Evolutionary conservation across 2,888 invertebrate species (phyloP), one percentile per base, ranked within the genome.

Genomic region (Apodemia mormo): DNA sequence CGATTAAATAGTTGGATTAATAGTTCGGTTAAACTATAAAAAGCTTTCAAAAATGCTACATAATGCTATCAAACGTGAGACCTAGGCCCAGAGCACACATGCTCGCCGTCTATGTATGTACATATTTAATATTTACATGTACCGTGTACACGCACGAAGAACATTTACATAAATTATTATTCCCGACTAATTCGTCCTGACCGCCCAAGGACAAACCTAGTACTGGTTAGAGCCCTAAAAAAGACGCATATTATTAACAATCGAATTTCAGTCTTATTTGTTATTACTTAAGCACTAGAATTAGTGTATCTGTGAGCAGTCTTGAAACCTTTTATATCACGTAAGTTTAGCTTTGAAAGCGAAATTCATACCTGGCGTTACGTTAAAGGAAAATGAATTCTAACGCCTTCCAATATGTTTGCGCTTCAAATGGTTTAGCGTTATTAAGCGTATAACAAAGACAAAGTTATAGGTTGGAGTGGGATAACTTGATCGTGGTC

Each of bases 121-220:
- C 65, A 69, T 73, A 71, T 66, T 68, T 52, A 70, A 70, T 72
- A 71, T 73, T 69, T 68, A 72, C 54, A 70, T 72, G 70, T 71
- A 69, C 73, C 73, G 70, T 75, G 71, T 76, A 76, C 77, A 77
- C 74, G 72, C 76, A 78, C 74, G 33, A 37, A 64, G 80, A 81
- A 86, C 85, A 89, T 92, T 90, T 91, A 88, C 90, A 92, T 92
- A 89, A 92, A 90, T 92, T 92, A 92, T 92, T 90, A 92, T 90
- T 90, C 90, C 87, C 86, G 87, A 88, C 89, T 90, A 92, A 92
- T 93, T 92, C 89, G 88, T 89, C 90, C 89, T 89, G 87, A 86
- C 85, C 86, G 88, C 81, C 86, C 91, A 92, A 93, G 92, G 92
- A 90, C 86, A 80, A 85, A 82, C 80, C 83, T 78, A 81, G 83